phyloP scores from a whole-genome alignment of 2,888 invertebrate species.

The Erannis defoliaria region DNA sequence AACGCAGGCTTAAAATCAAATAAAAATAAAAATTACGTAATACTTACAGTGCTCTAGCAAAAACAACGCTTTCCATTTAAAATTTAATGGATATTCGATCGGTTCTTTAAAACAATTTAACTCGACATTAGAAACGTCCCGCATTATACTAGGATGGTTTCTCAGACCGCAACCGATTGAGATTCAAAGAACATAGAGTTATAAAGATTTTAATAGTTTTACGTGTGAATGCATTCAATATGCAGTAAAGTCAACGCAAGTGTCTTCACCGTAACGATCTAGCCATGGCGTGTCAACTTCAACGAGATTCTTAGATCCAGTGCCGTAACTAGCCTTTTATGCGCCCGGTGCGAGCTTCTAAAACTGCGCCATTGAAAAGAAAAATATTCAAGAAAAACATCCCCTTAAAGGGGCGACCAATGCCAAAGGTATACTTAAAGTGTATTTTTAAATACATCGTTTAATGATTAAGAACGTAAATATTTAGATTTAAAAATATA shows the following conservation, averaged over 20 bases:
- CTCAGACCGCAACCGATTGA: constrained; percentile 11
- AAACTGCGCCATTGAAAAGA: too few species aligned
- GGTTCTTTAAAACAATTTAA: constrained; percentile 1
- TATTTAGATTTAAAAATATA: too few species aligned
- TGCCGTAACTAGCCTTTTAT: too few species aligned
- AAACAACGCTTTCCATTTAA: not conserved
- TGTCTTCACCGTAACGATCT: constrained; percentile 27
- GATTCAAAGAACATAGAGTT: constrained; percentile 19
- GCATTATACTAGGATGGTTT: constrained; percentile 11
- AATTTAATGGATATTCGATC: constrained; percentile 1
- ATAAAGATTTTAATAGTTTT: constrained; percentile 33
- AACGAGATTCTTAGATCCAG: not conserved
- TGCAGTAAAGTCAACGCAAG: constrained; percentile 68
- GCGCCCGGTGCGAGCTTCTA: too few species aligned
- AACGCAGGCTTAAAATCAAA: too few species aligned
- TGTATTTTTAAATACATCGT: too few species aligned
- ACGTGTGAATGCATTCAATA: constrained; percentile 71
- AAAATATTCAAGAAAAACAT: too few species aligned
- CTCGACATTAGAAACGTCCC: constrained; percentile 3
- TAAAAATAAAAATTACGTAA: too few species aligned
- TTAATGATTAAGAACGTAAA: too few species aligned
- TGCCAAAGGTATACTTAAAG: too few species aligned
- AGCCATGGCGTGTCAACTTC: constrained; percentile 14
- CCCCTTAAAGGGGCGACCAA: too few species aligned
- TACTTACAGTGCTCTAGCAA: not conserved